A percentile compares a stretch with the other conserved stretches of the same genome.
Conservation (phyloP, 2,113 vertebrate genomes). For the Phylloscopus trochiloides region DNA sequence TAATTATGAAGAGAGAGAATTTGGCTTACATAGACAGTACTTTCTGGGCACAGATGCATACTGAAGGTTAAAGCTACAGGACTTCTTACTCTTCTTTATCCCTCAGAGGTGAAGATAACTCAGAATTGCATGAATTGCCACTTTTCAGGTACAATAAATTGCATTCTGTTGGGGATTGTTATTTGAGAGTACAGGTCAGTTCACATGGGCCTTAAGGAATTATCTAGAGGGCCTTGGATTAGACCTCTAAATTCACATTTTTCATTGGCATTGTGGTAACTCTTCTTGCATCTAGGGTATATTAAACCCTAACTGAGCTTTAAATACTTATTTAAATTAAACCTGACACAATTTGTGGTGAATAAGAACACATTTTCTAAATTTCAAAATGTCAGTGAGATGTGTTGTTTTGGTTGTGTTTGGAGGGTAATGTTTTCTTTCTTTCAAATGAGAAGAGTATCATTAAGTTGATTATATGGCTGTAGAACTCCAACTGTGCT, state of each 20-base stretch:
- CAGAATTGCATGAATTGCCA: background rate
- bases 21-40: background rate
- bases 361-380: background rate
- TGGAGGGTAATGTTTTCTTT: background rate
- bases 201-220: background rate
- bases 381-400: background rate
- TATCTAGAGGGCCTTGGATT: background rate
- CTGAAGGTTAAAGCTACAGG: fast-evolving
- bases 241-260: background rate
- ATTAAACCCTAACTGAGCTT: background rate
- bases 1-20: background rate
- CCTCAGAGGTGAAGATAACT: background rate
- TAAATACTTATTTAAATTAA: background rate
- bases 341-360: background rate
- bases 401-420: background rate
- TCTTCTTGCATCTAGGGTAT: background rate
- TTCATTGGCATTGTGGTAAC: background rate
- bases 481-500: slow-evolving; percentile 12
- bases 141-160: background rate
- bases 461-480: slow-evolving; percentile 38
- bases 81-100: background rate
- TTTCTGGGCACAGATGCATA: background rate
- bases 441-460: background rate
- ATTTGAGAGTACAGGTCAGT: background rate
- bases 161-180: background rate